A percentile compares a stretch with the other conserved stretches of the same genome.
Conservation (phyloP, 2,888 invertebrate genomes). For the Hyppa rectilinea region DNA sequence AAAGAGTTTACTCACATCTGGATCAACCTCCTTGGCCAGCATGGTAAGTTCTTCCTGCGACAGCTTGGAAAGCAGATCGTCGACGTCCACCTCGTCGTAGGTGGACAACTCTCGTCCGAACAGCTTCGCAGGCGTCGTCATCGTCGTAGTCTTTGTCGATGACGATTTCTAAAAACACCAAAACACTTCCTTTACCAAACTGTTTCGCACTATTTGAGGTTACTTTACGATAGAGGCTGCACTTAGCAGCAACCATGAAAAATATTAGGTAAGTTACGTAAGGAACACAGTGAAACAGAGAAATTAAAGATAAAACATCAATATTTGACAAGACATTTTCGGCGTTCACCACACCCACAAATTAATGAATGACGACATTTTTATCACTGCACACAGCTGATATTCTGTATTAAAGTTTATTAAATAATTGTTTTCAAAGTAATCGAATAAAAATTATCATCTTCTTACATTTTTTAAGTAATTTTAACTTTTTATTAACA, state of each 20-base stretch:
- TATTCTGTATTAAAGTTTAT: neutral
- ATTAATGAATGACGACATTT: constrained; percentile 72
- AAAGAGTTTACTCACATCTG: constrained; percentile 95
- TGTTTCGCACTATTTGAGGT: constrained; percentile 60
- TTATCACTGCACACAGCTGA: constrained; percentile 32
- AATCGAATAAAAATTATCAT: constrained; percentile 19
- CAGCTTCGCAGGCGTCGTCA: constrained; percentile 97
- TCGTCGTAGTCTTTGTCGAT: constrained; percentile 96
- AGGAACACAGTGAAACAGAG: constrained; percentile 62
- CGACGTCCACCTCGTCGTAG: constrained; percentile 98
- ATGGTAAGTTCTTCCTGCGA: constrained; percentile 99
- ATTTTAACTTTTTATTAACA: constrained; percentile 58
- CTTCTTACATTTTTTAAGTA: constrained; percentile 72
- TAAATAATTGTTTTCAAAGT: neutral
- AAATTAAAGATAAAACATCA: constrained; percentile 79
- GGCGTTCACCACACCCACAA: constrained; percentile 86
- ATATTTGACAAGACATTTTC: constrained; percentile 76
- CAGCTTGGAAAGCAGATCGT: constrained; percentile 97
- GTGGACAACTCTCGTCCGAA: constrained; percentile 97
- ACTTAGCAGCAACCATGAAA: constrained; percentile 33
- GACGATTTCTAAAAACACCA: constrained; percentile 95
- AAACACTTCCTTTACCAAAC: constrained; percentile 72
- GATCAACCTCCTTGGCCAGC: constrained; percentile 99
- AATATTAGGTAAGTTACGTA: constrained; percentile 65
- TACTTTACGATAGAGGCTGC: constrained; percentile 45